phyloP scores from a whole-genome alignment of 1,140 invertebrate species.

The Drosophila rufa region DNA sequence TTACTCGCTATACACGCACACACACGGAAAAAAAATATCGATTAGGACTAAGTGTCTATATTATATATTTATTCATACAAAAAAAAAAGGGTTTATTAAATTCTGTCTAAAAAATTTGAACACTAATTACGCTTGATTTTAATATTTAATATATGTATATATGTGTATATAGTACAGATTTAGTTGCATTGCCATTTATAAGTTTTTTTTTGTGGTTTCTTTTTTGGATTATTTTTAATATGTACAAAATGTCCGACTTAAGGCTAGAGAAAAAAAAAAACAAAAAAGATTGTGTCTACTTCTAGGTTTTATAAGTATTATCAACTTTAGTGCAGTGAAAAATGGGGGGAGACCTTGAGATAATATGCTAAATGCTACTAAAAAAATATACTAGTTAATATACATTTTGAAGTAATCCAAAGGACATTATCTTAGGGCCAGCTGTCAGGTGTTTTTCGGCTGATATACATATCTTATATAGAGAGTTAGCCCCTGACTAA shows the following conservation, averaged over 20 bases:
- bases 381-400: constrained; percentile 1
- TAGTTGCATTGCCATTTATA: constrained; percentile 58
- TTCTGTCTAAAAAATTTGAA: constrained; percentile 64
- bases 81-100: constrained; percentile 41
- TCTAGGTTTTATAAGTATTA: constrained; percentile 66
- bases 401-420: constrained; percentile 8
- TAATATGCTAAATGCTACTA: constrained; percentile 8
- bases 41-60: constrained; percentile 57
- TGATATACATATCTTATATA: constrained; percentile 5
- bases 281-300: constrained; percentile 45
- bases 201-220: constrained; percentile 17
- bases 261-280: constrained; percentile 41
- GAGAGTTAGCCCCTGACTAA: constrained; percentile 36
- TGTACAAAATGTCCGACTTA: constrained; percentile 44
- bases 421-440: constrained; percentile 2
- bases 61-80: constrained; percentile 54
- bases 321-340: constrained; percentile 51
- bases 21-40: constrained; percentile 42
- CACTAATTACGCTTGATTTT: constrained; percentile 47
- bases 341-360: constrained; percentile 11
- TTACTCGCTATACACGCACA: constrained; percentile 64
- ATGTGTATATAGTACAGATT: constrained; percentile 46
- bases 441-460: constrained; percentile 6
- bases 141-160: constrained; percentile 30
- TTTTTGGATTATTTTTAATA: constrained; percentile 26